phyloP scores from a whole-genome alignment of 2,113 vertebrate species.

The Vulpes lagopus region DNA sequence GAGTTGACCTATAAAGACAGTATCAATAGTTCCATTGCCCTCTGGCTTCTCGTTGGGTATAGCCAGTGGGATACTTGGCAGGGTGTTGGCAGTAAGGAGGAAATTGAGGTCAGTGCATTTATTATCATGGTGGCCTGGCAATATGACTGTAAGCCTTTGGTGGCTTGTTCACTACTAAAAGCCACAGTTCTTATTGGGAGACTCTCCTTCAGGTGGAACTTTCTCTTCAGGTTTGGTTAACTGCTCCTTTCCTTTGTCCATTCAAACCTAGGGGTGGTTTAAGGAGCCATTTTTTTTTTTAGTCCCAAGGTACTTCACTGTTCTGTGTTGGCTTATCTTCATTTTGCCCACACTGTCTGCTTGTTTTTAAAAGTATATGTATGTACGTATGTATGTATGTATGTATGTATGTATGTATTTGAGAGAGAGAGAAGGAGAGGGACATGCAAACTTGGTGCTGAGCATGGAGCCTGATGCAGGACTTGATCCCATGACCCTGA shows the following conservation, averaged over 20 bases:
- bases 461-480: not conserved
- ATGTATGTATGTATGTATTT: not conserved
- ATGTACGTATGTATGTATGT: no score
- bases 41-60: not conserved
- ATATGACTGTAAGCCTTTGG: not conserved
- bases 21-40: not conserved
- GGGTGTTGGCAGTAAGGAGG: not conserved
- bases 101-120: not conserved
- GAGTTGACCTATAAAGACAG: not conserved
- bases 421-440: not conserved
- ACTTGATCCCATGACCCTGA: not conserved
- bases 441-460: not conserved
- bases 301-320: not conserved
- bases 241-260: not conserved
- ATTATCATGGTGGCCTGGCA: not conserved
- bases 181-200: not conserved
- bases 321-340: not conserved
- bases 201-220: not conserved
- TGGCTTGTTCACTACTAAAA: conserved; percentile 9
- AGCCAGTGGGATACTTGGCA: not conserved
- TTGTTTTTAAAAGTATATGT: not conserved
- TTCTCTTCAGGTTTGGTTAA: not conserved
- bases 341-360: not conserved
- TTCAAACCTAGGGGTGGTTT: not conserved
- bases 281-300: not conserved